These are phyloP conservation scores for Diprion similis DNA, from an alignment of 1,140 invertebrate species.

Conservation along the genomic window DNA sequence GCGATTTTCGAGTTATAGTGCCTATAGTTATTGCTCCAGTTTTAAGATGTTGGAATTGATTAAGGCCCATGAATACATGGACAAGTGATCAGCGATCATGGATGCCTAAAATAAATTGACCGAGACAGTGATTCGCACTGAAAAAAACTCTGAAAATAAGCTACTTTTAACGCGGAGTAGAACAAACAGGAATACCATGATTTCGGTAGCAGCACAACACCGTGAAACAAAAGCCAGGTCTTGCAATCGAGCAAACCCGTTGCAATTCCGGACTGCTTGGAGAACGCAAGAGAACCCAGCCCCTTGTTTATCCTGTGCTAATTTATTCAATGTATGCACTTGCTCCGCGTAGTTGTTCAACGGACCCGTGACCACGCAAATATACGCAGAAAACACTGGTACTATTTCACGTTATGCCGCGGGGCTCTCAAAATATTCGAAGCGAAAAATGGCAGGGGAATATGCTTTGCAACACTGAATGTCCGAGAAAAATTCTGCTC, in stretches of 20 bases:
- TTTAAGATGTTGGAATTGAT: no score
- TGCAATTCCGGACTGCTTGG: background rate
- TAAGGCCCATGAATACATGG: no score
- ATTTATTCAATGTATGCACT: conserved; percentile 53
- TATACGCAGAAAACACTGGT: background rate
- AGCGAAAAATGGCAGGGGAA: background rate
- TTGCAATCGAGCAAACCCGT: background rate
- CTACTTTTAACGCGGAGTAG: no score
- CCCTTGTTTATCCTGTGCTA: conserved; percentile 47
- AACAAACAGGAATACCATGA: no score
- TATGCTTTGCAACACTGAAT: no score
- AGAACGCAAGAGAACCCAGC: background rate
- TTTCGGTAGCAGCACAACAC: background rate
- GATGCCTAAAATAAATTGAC: no score
- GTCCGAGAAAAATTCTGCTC: no score
- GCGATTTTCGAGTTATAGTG: no score
- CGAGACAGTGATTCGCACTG: no score
- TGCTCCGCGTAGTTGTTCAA: conserved; percentile 39
- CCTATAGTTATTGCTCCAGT: no score
- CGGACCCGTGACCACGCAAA: conserved; percentile 33
- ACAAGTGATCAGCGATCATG: no score
- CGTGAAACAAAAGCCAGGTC: background rate
- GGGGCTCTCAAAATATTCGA: background rate
- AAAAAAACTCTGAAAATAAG: no score
- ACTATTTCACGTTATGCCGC: background rate